These are phyloP conservation scores for Ceuthmochares aereus DNA, from an alignment of 2,113 vertebrate genomes.

Conservation along the genomic window DNA sequence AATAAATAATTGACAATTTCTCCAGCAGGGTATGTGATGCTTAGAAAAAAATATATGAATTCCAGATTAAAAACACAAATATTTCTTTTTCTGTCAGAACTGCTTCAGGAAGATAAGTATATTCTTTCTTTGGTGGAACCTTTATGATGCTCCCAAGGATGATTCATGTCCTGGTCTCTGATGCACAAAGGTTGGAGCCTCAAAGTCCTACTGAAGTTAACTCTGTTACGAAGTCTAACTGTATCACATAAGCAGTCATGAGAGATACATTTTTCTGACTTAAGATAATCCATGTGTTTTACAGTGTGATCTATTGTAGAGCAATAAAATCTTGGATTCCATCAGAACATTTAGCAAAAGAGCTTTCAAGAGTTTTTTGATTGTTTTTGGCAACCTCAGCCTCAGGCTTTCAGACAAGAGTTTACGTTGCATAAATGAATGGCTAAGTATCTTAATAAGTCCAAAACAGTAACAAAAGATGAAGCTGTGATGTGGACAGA, in stretches of 20 bases:
- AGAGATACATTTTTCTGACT: background rate
- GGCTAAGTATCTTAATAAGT: background rate
- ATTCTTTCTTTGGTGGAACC: background rate
- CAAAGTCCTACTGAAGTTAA: background rate
- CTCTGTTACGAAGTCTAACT: background rate
- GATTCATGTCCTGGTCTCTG: background rate
- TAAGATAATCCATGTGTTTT: background rate
- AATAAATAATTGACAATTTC: conserved; percentile 37
- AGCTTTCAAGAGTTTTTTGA: background rate
- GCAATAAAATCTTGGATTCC: background rate
- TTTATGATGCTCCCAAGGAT: background rate
- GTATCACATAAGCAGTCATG: background rate
- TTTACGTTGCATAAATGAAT: background rate
- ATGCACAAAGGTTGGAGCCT: background rate
- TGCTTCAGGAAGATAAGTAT: background rate
- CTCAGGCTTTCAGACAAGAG: background rate
- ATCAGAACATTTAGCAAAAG: background rate
- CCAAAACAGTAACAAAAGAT: background rate
- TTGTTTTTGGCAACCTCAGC: background rate
- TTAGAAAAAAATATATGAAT: background rate
- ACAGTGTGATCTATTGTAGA: background rate
- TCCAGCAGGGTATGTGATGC: background rate
- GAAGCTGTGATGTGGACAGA: background rate
- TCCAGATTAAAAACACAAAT: conserved; percentile 10
- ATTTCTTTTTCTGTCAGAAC: conserved; percentile 18